Evolutionary conservation across 53 echinoderm and acorn worm species (phyloP), one percentile per base, ranked within the genome.

Genomic region (Echinarachnius parma): DNA sequence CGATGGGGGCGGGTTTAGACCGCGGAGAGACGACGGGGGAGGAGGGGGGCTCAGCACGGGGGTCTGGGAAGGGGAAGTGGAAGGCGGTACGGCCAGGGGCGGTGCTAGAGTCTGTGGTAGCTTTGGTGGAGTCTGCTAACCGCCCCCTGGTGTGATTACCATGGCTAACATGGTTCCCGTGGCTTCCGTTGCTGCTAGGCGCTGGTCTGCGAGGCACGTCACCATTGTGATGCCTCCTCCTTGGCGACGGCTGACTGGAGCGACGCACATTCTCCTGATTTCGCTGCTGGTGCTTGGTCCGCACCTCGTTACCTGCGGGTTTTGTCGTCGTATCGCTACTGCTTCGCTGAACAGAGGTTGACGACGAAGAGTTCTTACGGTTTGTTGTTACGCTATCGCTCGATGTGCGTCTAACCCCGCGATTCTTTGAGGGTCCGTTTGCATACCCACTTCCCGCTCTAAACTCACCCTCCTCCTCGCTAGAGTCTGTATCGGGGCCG

Each of bases 401-500:
- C 0, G 84, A 87, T 13, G 92, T 83, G 8, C 92, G 80, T 19
- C 81, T 54, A 23, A 92, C 87, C 26, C 80, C 81, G 18, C 81
- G 84, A 46, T 47, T 48, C 65, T 84, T 81, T 24, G 79, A 36
- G 4, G 61, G 57, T 23, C 79, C 84, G 33, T 64, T 29, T 24
- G 70, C 39, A 5, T 66, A 77, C 7, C 57, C 72, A 34, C 78
- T 71, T n/a, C 72, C 50, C 2, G 83, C 69, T 27, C 77, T 65
- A 28, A 83, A 62, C 32, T 83, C 83, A 28, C 79, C 80, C 28
- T 82, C 65, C 14, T 86, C 83, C 27, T 93, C 93, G 30, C 93
- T 93, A 24, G 93, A 93, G 26, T 93, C 93, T 2, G 89, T 89
- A 46, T 89, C 89, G 1, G 89, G 78, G 32, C 65, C 74, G 18